phyloP scores from a whole-genome alignment of 2,888 invertebrate genomes.

The Brenthis hecate region DNA sequence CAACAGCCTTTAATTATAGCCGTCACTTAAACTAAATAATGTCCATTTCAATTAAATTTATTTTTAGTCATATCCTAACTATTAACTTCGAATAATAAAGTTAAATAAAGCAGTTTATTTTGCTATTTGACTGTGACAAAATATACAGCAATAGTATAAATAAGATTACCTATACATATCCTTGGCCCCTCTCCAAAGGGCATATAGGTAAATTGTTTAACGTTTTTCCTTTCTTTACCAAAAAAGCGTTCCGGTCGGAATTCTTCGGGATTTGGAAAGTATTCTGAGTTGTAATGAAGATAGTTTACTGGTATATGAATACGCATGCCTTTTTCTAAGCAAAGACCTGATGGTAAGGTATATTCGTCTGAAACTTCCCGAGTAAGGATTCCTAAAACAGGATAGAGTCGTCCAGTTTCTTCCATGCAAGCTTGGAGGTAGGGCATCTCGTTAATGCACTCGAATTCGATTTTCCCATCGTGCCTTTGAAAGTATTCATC shows the following conservation, averaged over 20 bases:
- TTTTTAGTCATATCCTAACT: too few species aligned
- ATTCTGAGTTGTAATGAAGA: conserved; percentile 53
- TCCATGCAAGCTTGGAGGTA: conserved; percentile 55
- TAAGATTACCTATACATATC: conserved; percentile 42
- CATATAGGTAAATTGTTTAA: conserved; percentile 47
- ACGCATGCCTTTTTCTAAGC: conserved; percentile 54
- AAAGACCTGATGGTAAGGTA: conserved; percentile 50
- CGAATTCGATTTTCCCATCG: conserved; percentile 46
- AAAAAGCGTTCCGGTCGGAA: conserved; percentile 60
- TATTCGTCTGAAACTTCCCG: conserved; percentile 48
- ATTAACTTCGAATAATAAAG: too few species aligned
- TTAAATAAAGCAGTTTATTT: too few species aligned
- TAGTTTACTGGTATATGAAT: conserved; percentile 59
- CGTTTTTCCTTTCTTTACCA: conserved; percentile 47
- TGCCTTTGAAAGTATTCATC: conserved; percentile 47
- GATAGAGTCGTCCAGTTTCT: conserved; percentile 57
- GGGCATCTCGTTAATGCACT: conserved; percentile 52
- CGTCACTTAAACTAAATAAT: too few species aligned
- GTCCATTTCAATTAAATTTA: too few species aligned
- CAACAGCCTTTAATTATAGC: too few species aligned
- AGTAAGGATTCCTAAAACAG: conserved; percentile 52
- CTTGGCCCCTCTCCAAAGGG: conserved; percentile 29
- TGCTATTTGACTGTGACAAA: too few species aligned
- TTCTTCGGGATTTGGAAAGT: conserved; percentile 56
- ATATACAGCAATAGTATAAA: not conserved